Evolutionary conservation across 2,797 vertebrate species (phyloP).

Genomic region (Benthosema pterotum): DNA sequence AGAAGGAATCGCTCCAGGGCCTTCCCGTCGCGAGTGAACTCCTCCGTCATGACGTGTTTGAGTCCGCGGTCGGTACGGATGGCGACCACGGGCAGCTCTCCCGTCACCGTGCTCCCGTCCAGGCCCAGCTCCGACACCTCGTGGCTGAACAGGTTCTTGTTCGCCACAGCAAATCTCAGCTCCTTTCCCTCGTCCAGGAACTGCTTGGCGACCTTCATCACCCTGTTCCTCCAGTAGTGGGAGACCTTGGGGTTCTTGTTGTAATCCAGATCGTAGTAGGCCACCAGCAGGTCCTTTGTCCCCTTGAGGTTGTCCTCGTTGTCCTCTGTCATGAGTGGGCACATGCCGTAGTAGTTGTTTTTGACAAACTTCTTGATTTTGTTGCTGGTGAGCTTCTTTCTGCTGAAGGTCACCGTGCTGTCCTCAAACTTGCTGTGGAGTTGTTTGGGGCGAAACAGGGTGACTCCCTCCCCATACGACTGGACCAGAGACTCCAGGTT

Average conservation of each 20-base stretch:
- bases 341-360: constrained; percentile 95
- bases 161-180: constrained; percentile 91
- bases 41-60: constrained; percentile 94
- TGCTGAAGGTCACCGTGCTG: constrained; percentile 77
- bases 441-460: constrained; percentile 89
- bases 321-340: constrained; percentile 95
- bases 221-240: constrained; percentile 99
- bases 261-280: constrained; percentile 96
- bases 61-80: constrained; percentile 91
- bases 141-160: constrained; percentile 85
- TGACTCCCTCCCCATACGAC: constrained; percentile 77
- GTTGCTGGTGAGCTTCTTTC: constrained; percentile 86
- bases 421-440: constrained; percentile 95
- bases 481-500: constrained; percentile 83
- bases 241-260: constrained; percentile 97
- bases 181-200: constrained; percentile 92
- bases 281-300: constrained; percentile 89
- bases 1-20: constrained; percentile 93
- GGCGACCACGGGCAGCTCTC: constrained; percentile 89
- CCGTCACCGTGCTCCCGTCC: constrained; percentile 80
- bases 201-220: constrained; percentile 95
- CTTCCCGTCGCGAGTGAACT: constrained; percentile 95
- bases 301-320: constrained; percentile 94
- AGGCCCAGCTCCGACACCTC: constrained; percentile 91
- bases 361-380: constrained; percentile 96